Evolutionary conservation across 2,888 invertebrate genomes (phyloP).

Genomic region (Campopleginae sp.): DNA sequence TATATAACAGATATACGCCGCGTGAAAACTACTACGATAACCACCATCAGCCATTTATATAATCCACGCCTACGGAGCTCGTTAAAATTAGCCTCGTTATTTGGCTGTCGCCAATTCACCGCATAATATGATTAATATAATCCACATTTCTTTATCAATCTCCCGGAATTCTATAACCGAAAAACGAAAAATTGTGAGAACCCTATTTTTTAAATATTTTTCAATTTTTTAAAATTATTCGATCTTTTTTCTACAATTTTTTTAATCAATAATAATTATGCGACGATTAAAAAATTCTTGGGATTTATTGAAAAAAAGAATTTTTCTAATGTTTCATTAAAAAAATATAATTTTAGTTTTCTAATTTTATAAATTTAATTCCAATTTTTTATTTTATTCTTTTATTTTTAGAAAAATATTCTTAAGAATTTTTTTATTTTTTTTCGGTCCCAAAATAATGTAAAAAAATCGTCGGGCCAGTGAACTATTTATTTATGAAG

Average conservation of each 20-base stretch:
- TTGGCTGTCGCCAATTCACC: conserved; percentile 49
- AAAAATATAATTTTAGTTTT: too few relatives aligned
- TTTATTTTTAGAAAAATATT: too few relatives aligned
- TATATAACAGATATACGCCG: conserved; percentile 41
- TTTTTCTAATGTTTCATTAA: too few relatives aligned
- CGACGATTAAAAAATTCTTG: too few relatives aligned
- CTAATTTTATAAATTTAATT: too few relatives aligned
- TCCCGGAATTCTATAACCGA: neutral
- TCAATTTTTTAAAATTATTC: too few relatives aligned
- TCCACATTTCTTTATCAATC: neutral
- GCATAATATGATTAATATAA: conserved; percentile 6
- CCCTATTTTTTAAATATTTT: too few relatives aligned
- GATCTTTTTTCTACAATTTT: too few relatives aligned
- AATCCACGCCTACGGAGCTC: conserved; percentile 73
- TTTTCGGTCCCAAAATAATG: neutral
- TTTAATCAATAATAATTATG: too few relatives aligned
- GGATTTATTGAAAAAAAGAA: too few relatives aligned
- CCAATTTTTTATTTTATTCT: too few relatives aligned
- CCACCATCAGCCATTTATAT: conserved; percentile 78
- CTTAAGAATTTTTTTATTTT: too few relatives aligned
- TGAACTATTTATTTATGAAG: neutral
- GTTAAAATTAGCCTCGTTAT: conserved; percentile 77
- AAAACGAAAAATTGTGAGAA: neutral
- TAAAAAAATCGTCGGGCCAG: neutral
- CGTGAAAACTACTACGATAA: conserved; percentile 73